These are phyloP conservation scores for Pseudoips prasinana DNA, from an alignment of 2,888 invertebrate species.

Conservation along the genomic window DNA sequence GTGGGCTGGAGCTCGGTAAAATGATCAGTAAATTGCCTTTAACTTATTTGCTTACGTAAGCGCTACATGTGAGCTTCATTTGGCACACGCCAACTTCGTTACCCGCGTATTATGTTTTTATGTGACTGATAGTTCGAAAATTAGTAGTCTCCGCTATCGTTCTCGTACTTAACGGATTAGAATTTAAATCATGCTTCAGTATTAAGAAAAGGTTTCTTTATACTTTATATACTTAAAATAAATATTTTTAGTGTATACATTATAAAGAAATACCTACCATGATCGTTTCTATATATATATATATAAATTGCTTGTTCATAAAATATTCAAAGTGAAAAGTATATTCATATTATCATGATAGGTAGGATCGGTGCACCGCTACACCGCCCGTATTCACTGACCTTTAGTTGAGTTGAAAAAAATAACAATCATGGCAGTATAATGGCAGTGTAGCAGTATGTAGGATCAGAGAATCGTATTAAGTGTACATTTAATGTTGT, in stretches of 20 bases:
- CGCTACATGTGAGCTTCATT: conserved; percentile 43
- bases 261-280: too few species aligned
- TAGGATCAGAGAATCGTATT: conserved; percentile 16
- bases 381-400: conserved; percentile 20
- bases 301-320: too few species aligned
- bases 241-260: too few species aligned
- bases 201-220: too few species aligned
- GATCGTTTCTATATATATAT: too few species aligned
- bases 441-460: conserved; percentile 6
- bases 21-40: conserved; percentile 54
- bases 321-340: conserved; percentile 11
- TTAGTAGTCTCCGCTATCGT: too few species aligned
- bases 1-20: conserved; percentile 42
- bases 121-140: too few species aligned
- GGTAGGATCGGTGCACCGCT: conserved; percentile 13
- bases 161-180: too few species aligned
- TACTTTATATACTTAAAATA: too few species aligned
- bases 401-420: conserved; percentile 16
- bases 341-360: conserved; percentile 15
- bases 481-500: conserved; percentile 19
- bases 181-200: too few species aligned
- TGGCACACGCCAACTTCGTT: conserved; percentile 38
- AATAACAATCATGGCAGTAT: conserved; percentile 16
- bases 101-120: conserved; percentile 16
- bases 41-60: conserved; percentile 56